Conservation (phyloP, 2,888 invertebrate genomes). For the Esperia sulphurella region DNA sequence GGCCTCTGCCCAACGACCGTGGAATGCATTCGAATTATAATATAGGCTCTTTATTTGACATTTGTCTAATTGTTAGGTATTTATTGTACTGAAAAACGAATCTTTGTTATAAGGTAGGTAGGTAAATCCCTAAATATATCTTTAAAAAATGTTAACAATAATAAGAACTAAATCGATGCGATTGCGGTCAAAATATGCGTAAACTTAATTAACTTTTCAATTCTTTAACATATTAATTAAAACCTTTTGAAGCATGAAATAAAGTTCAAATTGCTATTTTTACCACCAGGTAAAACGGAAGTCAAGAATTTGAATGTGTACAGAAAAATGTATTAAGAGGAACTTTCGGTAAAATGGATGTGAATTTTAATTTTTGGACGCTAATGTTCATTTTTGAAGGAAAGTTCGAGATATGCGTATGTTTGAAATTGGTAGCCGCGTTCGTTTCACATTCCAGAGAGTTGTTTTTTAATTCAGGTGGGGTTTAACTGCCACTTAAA, state of each 20-base stretch:
- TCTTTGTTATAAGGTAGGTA: too few relatives aligned
- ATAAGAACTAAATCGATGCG: background rate
- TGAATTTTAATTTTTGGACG: conserved; percentile 28
- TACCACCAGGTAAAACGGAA: conserved; percentile 32
- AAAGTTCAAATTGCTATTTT: conserved; percentile 7
- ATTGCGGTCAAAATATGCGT: background rate
- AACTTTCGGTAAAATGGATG: conserved; percentile 22
- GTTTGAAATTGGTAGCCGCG: conserved; percentile 67
- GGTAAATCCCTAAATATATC: too few relatives aligned
- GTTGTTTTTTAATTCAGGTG: conserved; percentile 64
- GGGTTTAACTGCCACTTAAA: conserved; percentile 64
- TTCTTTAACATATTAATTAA: conserved; percentile 4
- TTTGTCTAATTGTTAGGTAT: too few relatives aligned
- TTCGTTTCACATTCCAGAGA: conserved; percentile 65
- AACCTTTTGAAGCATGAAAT: conserved; percentile 4
- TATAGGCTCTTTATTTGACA: too few relatives aligned
- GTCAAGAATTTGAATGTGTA: conserved; percentile 34
- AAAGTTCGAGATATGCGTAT: conserved; percentile 35
- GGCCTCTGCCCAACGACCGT: too few relatives aligned
- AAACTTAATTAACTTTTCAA: conserved; percentile 2
- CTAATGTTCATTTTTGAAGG: conserved; percentile 42
- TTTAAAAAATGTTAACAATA: background rate
- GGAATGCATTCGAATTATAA: too few relatives aligned
- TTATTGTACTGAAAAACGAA: too few relatives aligned
- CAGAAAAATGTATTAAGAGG: conserved; percentile 21